These are phyloP conservation scores for Saimiri boliviensis DNA, from an alignment of 2,113 vertebrate species.

Conservation along the genomic window DNA sequence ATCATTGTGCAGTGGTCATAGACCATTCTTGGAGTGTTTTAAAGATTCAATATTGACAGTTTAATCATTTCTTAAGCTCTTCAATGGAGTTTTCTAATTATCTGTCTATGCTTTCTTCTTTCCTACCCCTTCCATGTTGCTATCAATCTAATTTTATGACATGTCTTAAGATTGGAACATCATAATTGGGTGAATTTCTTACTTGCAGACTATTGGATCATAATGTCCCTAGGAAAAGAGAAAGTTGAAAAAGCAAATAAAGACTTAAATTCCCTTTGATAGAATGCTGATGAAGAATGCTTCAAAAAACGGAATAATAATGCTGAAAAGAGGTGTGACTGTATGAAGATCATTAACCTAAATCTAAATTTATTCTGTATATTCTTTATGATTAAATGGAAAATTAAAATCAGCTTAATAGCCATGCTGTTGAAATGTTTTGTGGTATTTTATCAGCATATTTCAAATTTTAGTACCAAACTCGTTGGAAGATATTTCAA, in stretches of 20 bases:
- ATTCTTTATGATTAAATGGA: slow-evolving; percentile 62
- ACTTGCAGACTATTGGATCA: slow-evolving; percentile 36
- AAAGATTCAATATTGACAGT: not conserved
- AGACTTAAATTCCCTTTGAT: slow-evolving; percentile 44
- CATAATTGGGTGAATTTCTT: not conserved
- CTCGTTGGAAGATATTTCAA: slow-evolving; percentile 53
- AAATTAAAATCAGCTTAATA: slow-evolving; percentile 66
- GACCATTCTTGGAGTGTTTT: not conserved
- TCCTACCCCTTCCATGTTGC: not conserved
- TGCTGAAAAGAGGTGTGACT: not conserved
- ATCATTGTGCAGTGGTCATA: not conserved
- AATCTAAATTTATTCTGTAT: slow-evolving; percentile 51
- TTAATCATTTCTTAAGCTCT: slow-evolving; percentile 5
- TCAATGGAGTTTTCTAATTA: not conserved
- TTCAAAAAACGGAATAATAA: slow-evolving; percentile 27
- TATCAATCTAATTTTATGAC: not conserved
- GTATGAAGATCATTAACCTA: slow-evolving; percentile 16
- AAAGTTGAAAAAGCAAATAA: slow-evolving; percentile 66
- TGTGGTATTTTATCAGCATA: slow-evolving; percentile 7
- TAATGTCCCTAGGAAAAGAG: slow-evolving; percentile 62
- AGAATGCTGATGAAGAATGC: slow-evolving; percentile 22
- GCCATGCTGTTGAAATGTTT: slow-evolving; percentile 30
- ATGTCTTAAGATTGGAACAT: not conserved
- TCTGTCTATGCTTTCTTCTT: not conserved
- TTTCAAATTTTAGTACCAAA: slow-evolving; percentile 64